Percentiles rank a stretch among this genome's conserved stretches.
Evolutionary conservation across 2,888 invertebrate genomes (phyloP).

Genomic region (Pristionchus fissidentatus): DNA sequence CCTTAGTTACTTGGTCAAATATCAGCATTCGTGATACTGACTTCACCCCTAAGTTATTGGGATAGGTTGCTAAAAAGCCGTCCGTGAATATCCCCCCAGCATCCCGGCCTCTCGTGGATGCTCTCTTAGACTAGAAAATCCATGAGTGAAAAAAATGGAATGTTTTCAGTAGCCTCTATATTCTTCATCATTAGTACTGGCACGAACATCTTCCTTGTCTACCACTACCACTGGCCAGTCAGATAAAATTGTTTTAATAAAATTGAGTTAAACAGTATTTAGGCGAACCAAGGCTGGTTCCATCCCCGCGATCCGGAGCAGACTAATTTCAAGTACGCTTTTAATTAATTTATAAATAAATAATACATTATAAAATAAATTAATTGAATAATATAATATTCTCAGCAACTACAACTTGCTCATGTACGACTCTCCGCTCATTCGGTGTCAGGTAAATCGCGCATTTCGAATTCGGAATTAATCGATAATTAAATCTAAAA

Average conservation of each 20-base stretch:
- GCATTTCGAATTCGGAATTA: too few relatives aligned
- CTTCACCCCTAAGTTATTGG: too few relatives aligned
- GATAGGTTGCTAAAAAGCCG: not conserved
- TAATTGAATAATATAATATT: not conserved
- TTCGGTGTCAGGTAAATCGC: slow-evolving; percentile 46
- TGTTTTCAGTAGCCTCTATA: not conserved
- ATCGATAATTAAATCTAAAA: too few relatives aligned
- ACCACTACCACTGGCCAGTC: slow-evolving; percentile 45
- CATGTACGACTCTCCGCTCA: slow-evolving; percentile 51
- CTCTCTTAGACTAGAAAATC: too few relatives aligned
- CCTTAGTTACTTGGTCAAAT: too few relatives aligned
- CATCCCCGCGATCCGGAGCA: not conserved
- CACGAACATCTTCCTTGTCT: slow-evolving; percentile 47
- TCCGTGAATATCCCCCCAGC: too few relatives aligned
- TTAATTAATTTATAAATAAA: not conserved
- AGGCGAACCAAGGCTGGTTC: not conserved
- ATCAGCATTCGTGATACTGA: too few relatives aligned
- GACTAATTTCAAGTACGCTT: not conserved
- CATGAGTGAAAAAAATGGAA: not conserved
- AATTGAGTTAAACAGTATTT: not conserved
- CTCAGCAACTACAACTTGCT: slow-evolving; percentile 46
- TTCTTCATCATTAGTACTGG: slow-evolving; percentile 39
- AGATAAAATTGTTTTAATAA: not conserved
- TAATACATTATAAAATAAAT: not conserved
- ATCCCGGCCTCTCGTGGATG: too few relatives aligned